Evolutionary conservation across 2,888 invertebrate species (phyloP), one percentile per base, ranked within the genome.

Genomic region (Eilema caniola): DNA sequence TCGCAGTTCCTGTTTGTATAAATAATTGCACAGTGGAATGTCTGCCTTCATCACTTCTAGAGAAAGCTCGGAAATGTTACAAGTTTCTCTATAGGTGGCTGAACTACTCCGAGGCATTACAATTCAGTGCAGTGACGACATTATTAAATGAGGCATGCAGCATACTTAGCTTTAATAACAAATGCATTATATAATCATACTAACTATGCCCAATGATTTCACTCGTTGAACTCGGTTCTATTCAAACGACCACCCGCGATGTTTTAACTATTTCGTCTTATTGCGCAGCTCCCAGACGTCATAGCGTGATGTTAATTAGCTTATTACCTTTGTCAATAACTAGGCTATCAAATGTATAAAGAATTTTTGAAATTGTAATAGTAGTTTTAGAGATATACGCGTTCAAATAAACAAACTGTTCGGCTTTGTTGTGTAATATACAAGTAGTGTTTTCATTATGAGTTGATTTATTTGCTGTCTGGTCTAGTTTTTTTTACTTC

Each of bases 61-160:
- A 47, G 57, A 23, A n/a, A 57, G 24, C 24, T n/a, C 57, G 57
- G 24, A 57, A 23, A 57, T 57, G 24, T 24, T 25, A 25, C 57
- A 24, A 59, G 57, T 28, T 61, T 25, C 28, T 20, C 31, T 61
- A 16, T 31, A 20, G 25, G 61, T 31, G 20, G 31, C 23, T 24
- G 16, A 23, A 59, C 25, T 24, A 7, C 23, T 47, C 20, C 8
- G 2, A n/a, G 31, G 14, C n/a, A 63, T 56, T 31, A 31, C 14
- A 56, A 56, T 56, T 56, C 16, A 28, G 28, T 56, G 23, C 56
- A 65, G 31, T 62, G 62, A 56, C 33, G 23, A 16, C 28, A 64
- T 23, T 41, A 25, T 23, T 65, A 23, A 57, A 66, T 66, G 65
- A 57, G 53, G 23, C 56, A 57, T 66, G 65, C 23, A 28, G 23